Evolutionary conservation across 2,113 vertebrate genomes (phyloP), one percentile per base, ranked within the genome.

Genomic region (Onychorhynchus coronatus): DNA sequence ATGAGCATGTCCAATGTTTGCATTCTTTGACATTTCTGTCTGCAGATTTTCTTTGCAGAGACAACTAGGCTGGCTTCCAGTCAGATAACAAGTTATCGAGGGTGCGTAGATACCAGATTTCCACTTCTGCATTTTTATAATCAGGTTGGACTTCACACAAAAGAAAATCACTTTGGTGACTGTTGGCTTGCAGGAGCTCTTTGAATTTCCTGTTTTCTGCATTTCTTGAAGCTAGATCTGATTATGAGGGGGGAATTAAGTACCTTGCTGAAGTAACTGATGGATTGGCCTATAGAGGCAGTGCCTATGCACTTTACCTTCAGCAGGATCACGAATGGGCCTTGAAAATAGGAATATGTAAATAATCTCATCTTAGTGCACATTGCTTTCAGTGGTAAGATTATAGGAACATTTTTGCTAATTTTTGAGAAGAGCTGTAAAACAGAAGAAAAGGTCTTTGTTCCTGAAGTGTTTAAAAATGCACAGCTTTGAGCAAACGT

Each of bases 141-240:
- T 97, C 97, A 90, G 92, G 96, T 96, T 96, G 94, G 90, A 91
- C 79, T 95, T 94, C 83, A 85, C 79, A 94, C 87, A 93, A 73
- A 96, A 91, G 90, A 85, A 95, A 96, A 96, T 93, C 85, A 80
- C 81, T 95, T 91, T 85, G 89, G 75, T 94, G 79, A 67, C 92
- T 91, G 76, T 86, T 91, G 91, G 83, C 83, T 92, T 84, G 91
- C 83, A 90, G 94, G 41, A 94, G 31, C 79, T 93, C 89, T 95
- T 94, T 93, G 89, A 93, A 89, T 93, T 97, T 96, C 89, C 91
- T 87, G 76, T 94, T 96, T 97, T 94, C 87, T 88, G 13, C 47
- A 22, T 92, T 86, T 95, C 77, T 93, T 35, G 80, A 58, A 82
- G 80, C 61, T 88, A 41, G 83, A 96, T 95, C 83, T 97, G 95